phyloP scores from a whole-genome alignment of 2,113 vertebrate genomes.

The Tetraodon nigroviridis region DNA sequence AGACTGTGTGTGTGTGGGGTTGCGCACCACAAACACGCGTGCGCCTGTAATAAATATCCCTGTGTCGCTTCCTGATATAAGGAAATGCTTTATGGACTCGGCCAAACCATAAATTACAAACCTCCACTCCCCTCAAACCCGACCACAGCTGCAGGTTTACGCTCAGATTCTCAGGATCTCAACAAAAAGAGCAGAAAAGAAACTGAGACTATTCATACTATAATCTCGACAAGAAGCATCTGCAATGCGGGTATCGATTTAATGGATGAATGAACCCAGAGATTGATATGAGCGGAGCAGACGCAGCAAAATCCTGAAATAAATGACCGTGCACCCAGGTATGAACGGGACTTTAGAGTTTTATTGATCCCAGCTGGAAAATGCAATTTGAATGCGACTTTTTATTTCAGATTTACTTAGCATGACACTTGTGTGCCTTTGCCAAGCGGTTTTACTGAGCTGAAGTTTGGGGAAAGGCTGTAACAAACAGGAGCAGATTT shows the following conservation, averaged over 20 bases:
- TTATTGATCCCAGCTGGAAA: constrained; percentile 38
- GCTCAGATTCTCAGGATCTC: constrained; percentile 28
- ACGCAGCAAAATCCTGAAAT: constrained; percentile 14
- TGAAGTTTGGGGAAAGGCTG: too few species aligned
- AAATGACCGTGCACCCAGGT: constrained; percentile 8
- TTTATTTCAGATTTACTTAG: background rate
- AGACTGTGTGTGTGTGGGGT: background rate
- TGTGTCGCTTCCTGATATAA: constrained; percentile 55
- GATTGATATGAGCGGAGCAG: constrained; percentile 38
- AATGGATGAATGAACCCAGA: constrained; percentile 37
- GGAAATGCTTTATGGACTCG: constrained; percentile 62
- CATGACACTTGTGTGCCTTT: too few species aligned
- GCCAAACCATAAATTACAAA: constrained; percentile 63
- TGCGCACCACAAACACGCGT: background rate
- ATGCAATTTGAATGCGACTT: constrained; percentile 21
- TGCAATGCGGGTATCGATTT: constrained; percentile 50
- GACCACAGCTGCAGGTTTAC: constrained; percentile 13
- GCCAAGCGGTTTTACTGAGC: too few species aligned
- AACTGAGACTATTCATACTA: constrained; percentile 39
- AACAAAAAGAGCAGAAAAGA: constrained; percentile 34
- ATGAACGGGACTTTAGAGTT: constrained; percentile 19
- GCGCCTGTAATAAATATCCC: constrained; percentile 50
- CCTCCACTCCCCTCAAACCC: constrained; percentile 22
- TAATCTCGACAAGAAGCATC: constrained; percentile 33
- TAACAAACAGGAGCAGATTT: too few species aligned